These are phyloP conservation scores for Armadillidium nasatum DNA, from an alignment of 1,140 invertebrate genomes.

Conservation along the genomic window DNA sequence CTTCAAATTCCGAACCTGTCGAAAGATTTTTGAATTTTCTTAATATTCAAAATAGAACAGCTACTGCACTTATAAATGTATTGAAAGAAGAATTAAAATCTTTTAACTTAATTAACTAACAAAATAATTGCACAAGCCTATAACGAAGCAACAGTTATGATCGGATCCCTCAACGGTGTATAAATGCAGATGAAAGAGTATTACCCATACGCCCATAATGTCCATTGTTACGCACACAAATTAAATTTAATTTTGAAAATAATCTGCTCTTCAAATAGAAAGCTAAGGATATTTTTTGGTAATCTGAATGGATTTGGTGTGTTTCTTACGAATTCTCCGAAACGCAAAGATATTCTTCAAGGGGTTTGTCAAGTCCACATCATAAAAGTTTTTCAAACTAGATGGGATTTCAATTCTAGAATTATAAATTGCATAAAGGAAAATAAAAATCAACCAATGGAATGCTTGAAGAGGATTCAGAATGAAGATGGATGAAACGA, in stretches of 20 bases:
- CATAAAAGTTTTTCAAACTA: background rate
- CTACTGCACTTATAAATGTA: background rate
- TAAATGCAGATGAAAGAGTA: background rate
- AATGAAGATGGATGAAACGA: background rate
- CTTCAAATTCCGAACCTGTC: background rate
- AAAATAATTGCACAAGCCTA: constrained; percentile 2
- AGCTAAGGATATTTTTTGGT: background rate
- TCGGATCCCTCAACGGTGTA: background rate
- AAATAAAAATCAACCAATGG: background rate
- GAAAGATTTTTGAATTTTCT: background rate
- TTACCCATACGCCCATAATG: background rate
- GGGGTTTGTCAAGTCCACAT: background rate
- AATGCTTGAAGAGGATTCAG: background rate
- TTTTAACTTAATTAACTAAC: background rate
- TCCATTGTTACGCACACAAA: background rate
- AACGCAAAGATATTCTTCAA: background rate
- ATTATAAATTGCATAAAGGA: background rate
- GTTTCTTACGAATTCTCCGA: background rate
- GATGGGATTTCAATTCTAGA: background rate
- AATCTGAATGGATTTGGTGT: background rate
- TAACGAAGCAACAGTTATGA: background rate
- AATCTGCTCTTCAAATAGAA: background rate
- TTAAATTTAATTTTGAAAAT: constrained; percentile 16
- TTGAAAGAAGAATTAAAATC: background rate
- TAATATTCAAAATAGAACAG: background rate